Base-by-base conservation (phyloP, 2,888 invertebrate genomes). In the Apotomis betuletana region DNA sequence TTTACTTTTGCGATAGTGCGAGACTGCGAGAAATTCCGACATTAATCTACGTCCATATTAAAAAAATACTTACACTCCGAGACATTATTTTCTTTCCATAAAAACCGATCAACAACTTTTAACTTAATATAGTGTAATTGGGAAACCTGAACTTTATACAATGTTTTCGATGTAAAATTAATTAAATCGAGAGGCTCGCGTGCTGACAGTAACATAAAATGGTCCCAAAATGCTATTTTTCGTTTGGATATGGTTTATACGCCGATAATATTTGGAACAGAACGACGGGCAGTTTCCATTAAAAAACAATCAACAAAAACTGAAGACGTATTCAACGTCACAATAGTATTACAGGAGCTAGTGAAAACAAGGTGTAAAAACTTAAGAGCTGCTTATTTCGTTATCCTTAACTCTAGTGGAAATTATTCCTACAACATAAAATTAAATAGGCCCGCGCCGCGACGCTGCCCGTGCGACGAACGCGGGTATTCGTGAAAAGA, bases 351-450 rank as follows among this genome's bases (percentile, higher is more conserved):
- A 69, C 69, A 69, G 44, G 61, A 63, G 78, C 83, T 83, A 74
- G 80, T 80, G 80, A 82, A 87, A 85, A 83, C 78, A 84, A 84
- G 83, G 79, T 80, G 79, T 81, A 84, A 85, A 79, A 82, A 78
- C 80, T 85, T 87, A 10, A 87, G 79, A 86, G 83, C 83, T 83
- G 85, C 86, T 87, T 85, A 87, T 85, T 86, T 83, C 84, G 83
- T 89, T 89, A 90, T 85, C 77, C 90, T 90, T 90, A 90, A 46
- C 60, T 54, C 88, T 89, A 89, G 77, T 81, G 87, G 89, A 87
- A 90, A 89, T 89, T 90, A 90, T 87, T 86, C 82, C 90, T 90
- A 90, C 87, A 90, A 89, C 87, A 88, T 89, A 90, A 88, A 87
- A 88, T 87, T 84, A 86, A 80, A 87, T 81, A 82, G 77, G 77